phyloP scores from a whole-genome alignment of 2,888 invertebrate species.

The Acleris cristana region DNA sequence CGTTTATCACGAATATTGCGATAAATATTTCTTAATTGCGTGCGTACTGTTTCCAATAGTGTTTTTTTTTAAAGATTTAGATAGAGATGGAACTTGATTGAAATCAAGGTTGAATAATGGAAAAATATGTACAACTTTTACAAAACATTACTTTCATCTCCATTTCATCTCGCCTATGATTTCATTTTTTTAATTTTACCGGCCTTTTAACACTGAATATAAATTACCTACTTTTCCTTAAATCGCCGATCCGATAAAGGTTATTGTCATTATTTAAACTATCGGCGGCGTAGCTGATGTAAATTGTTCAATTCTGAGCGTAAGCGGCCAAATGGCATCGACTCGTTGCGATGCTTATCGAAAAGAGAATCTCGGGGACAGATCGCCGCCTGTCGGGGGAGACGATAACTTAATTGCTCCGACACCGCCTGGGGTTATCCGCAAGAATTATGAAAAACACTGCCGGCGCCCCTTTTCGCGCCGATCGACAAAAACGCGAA shows the following conservation, averaged over 20 bases:
- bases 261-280: conserved; percentile 67
- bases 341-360: conserved; percentile 74
- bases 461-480: conserved; percentile 39
- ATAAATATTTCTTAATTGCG: neutral
- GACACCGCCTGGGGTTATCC: conserved; percentile 61
- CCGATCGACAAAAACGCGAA: conserved; percentile 31
- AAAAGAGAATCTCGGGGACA: conserved; percentile 68
- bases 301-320: conserved; percentile 74
- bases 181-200: conserved; percentile 53
- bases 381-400: conserved; percentile 62
- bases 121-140: neutral
- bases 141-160: neutral
- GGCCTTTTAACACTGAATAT: conserved; percentile 65
- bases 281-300: conserved; percentile 67
- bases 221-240: conserved; percentile 70
- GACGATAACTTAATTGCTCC: conserved; percentile 75
- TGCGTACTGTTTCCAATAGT: neutral
- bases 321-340: conserved; percentile 77
- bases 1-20: conserved; percentile 8
- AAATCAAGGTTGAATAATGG: neutral
- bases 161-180: neutral
- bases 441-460: conserved; percentile 57
- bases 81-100: neutral
- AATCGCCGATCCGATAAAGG: conserved; percentile 67
- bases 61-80: neutral